phyloP scores from a whole-genome alignment of 2,113 vertebrate species.

The Leptocoma aspasia region DNA sequence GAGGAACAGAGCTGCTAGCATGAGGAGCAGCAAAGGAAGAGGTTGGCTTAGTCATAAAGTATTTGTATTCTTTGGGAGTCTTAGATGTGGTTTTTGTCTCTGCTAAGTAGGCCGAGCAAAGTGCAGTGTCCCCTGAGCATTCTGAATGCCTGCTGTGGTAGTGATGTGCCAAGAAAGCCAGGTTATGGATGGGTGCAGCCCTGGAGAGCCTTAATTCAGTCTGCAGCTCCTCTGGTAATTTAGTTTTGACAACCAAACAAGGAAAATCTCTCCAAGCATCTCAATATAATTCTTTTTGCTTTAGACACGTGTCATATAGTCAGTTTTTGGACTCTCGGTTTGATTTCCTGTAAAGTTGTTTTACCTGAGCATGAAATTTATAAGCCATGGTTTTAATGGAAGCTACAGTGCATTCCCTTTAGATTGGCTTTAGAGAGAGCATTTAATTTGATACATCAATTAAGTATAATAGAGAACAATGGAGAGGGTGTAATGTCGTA shows the following conservation, averaged over 20 bases:
- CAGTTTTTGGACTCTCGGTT: neutral
- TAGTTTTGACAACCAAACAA: neutral
- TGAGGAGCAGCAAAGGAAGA: neutral
- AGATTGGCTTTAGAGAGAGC: neutral
- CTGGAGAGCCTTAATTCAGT: constrained; percentile 65
- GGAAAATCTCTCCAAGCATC: constrained; percentile 10
- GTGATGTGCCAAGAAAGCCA: constrained; percentile 54
- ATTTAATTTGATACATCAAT: neutral
- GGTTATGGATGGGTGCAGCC: constrained; percentile 61
- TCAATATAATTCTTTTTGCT: neutral
- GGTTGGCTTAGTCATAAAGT: constrained; percentile 23
- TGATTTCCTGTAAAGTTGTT: neutral
- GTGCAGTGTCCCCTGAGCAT: constrained; percentile 25
- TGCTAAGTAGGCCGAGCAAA: constrained; percentile 59
- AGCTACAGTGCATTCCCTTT: neutral
- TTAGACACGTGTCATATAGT: neutral
- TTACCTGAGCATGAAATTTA: neutral
- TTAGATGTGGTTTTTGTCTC: constrained; percentile 48
- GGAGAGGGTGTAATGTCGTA: neutral
- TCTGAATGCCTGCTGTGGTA: constrained; percentile 12
- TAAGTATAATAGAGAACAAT: neutral
- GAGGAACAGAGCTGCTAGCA: neutral
- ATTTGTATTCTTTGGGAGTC: constrained; percentile 29
- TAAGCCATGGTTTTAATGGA: neutral
- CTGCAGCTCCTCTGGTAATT: constrained; percentile 31